These are phyloP conservation scores for Leuciscus idus DNA, from an alignment of 2,113 vertebrate genomes.

Conservation along the genomic window DNA sequence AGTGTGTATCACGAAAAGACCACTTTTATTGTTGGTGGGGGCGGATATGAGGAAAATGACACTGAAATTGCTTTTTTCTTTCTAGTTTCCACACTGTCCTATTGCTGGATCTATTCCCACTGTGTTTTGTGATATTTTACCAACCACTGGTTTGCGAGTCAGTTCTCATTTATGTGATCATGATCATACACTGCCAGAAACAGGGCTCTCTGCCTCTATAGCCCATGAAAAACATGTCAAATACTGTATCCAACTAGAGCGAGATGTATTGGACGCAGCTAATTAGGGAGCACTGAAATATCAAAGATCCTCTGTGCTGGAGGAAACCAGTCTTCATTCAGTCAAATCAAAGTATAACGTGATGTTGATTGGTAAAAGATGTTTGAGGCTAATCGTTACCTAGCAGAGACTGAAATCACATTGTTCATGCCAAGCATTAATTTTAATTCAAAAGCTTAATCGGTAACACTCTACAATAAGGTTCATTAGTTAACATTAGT, in stretches of 20 bases:
- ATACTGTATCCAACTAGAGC: slow-evolving; percentile 7
- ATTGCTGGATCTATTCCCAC: not conserved
- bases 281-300: not conserved
- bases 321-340: slow-evolving; percentile 42
- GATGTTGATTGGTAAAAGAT: slow-evolving; percentile 15
- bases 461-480: too few relatives aligned
- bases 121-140: slow-evolving; percentile 1
- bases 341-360: slow-evolving; percentile 27
- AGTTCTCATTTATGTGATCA: not conserved
- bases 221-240: slow-evolving; percentile 1
- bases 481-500: too few relatives aligned
- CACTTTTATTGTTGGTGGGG: slow-evolving; percentile 4
- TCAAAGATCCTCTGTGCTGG: not conserved
- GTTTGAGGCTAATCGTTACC: slow-evolving; percentile 38
- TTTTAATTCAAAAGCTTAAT: slow-evolving; percentile 1
- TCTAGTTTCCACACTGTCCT: slow-evolving; percentile 6
- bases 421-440: slow-evolving; percentile 3
- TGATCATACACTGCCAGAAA: slow-evolving; percentile 10
- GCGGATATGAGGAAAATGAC: slow-evolving; percentile 6
- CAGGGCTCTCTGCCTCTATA: not conserved
- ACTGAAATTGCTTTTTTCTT: slow-evolving; percentile 24
- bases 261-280: not conserved
- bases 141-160: slow-evolving; percentile 2
- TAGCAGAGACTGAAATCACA: slow-evolving; percentile 21
- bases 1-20: slow-evolving; percentile 16